A percentile compares a stretch with the other conserved stretches of the same genome.
Conservation (phyloP, 2,888 invertebrate species). For the Schizaphis graminum region DNA sequence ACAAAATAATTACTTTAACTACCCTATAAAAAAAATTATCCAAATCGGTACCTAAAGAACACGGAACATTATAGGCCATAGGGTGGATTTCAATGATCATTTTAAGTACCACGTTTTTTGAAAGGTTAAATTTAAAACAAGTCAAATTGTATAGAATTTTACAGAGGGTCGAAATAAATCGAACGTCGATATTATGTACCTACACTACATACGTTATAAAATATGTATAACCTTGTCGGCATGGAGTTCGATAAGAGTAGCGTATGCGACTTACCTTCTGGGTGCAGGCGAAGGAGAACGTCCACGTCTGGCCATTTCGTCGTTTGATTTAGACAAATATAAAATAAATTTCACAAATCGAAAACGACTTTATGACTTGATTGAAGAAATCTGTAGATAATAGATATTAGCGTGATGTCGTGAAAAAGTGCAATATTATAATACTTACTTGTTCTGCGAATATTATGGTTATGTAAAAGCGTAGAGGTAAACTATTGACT, state of each 20-base stretch:
- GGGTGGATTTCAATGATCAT: neutral
- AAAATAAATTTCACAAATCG: neutral
- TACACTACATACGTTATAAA: neutral
- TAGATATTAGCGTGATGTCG: neutral
- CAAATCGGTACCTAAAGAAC: neutral
- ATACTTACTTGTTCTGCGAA: neutral
- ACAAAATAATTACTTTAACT: neutral
- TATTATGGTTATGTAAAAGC: neutral
- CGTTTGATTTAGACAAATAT: neutral
- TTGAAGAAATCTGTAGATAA: neutral
- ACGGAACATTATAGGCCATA: no score
- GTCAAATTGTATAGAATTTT: neutral
- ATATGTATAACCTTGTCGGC: neutral
- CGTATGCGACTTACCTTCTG: conserved; percentile 73
- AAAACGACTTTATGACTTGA: neutral
- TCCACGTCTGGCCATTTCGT: conserved; percentile 81
- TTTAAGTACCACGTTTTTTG: neutral
- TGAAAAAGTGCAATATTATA: neutral
- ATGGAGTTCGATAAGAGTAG: neutral
- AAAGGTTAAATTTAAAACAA: neutral
- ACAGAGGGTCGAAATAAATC: neutral
- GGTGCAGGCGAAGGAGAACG: conserved; percentile 79
- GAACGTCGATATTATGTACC: neutral
- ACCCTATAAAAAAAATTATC: no score
- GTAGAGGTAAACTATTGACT: neutral